phyloP scores from a whole-genome alignment of 2,113 vertebrate species.

The Lepus europaeus region DNA sequence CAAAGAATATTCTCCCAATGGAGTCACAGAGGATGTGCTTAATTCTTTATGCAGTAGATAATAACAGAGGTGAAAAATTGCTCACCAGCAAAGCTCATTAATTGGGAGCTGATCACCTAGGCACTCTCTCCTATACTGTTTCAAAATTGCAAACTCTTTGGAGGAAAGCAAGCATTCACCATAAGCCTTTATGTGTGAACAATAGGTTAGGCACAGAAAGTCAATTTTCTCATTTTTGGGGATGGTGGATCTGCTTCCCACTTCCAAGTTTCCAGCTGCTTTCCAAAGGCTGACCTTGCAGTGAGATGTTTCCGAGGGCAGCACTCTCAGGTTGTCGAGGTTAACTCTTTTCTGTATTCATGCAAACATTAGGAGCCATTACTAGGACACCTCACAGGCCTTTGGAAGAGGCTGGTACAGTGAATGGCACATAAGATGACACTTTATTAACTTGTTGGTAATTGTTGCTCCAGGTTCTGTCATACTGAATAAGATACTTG shows the following conservation, averaged over 20 bases:
- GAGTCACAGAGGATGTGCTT: not conserved
- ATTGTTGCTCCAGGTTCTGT: not conserved
- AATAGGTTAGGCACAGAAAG: not conserved
- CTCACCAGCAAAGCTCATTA: not conserved
- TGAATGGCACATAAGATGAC: not conserved
- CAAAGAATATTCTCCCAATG: not conserved
- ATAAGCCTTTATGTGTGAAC: not conserved
- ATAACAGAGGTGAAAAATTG: not conserved
- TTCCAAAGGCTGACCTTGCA: not conserved
- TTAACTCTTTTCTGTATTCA: not conserved
- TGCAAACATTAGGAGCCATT: not conserved
- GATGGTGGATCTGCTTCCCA: not conserved
- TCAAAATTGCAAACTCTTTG: not conserved
- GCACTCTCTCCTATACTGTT: not conserved
- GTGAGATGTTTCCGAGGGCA: not conserved
- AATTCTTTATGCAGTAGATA: not conserved
- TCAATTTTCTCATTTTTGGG: not conserved
- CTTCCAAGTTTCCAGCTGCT: not conserved
- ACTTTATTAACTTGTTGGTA: rapidly evolving
- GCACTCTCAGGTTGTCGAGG: too few species aligned
- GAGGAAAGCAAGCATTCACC: not conserved
- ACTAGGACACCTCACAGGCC: not conserved
- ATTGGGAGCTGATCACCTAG: not conserved
- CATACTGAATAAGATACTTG: not conserved
- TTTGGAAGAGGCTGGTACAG: not conserved